These are phyloP conservation scores for Streblospio benedicti DNA, from an alignment of 1,140 invertebrate genomes.

Conservation along the genomic window DNA sequence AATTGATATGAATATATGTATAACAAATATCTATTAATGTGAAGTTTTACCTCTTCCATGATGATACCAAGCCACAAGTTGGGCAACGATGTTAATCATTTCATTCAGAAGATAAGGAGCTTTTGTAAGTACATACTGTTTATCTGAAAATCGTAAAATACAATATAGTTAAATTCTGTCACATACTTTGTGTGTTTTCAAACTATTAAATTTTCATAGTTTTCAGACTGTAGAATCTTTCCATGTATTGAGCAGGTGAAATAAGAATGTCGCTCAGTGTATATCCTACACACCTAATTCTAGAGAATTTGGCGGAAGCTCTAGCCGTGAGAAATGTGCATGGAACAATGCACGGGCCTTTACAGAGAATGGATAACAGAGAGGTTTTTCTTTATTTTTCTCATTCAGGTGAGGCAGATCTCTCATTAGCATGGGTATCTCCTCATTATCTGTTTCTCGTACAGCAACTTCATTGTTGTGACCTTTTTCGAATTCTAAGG, in stretches of 20 bases:
- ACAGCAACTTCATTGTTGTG: constrained; percentile 91
- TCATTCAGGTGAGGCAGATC: constrained; percentile 81
- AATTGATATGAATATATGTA: background rate
- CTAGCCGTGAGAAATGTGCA: constrained; percentile 80
- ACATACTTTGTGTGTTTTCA: background rate
- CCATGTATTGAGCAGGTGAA: too few species aligned
- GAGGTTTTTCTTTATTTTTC: constrained; percentile 88
- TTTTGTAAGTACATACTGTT: constrained; percentile 74
- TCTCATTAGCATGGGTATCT: constrained; percentile 86
- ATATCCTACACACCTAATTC: constrained; percentile 55
- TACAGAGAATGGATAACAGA: constrained; percentile 90
- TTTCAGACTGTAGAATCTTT: too few species aligned
- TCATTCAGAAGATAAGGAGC: constrained; percentile 94
- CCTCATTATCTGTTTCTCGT: constrained; percentile 85
- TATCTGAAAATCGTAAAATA: constrained; percentile 39
- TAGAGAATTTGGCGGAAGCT: constrained; percentile 68
- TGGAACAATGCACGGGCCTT: constrained; percentile 90
- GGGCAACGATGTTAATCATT: constrained; percentile 91
- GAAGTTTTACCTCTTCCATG: constrained; percentile 78
- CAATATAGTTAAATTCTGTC: background rate
- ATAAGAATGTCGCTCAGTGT: too few species aligned
- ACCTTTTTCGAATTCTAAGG: constrained; percentile 88
- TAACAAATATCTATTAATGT: background rate
- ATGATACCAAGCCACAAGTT: constrained; percentile 84
- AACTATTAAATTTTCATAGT: too few species aligned